phyloP scores from a whole-genome alignment of 2,797 vertebrate genomes.

The Hypotaenidia okinawae region DNA sequence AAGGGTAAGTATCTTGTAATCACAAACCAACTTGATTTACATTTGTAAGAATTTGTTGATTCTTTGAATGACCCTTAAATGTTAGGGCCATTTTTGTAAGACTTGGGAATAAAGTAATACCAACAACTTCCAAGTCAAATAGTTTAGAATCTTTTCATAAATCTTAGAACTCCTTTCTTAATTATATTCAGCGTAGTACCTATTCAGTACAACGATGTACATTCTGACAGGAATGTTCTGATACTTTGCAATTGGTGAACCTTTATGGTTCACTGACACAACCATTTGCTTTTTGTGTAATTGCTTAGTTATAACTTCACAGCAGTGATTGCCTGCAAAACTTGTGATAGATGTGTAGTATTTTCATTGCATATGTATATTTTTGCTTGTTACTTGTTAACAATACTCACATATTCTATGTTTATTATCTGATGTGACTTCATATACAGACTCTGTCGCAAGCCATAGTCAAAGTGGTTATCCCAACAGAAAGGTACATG shows the following conservation, averaged over 20 bases:
- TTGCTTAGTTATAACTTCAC: constrained; percentile 88
- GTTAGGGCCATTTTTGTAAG: constrained; percentile 72
- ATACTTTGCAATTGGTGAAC: constrained; percentile 80
- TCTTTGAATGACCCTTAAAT: constrained; percentile 76
- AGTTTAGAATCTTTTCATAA: constrained; percentile 72
- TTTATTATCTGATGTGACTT: constrained; percentile 99
- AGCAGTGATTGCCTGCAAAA: constrained; percentile 88
- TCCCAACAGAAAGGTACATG: constrained; percentile 99
- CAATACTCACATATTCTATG: constrained; percentile 99
- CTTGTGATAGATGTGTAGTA: constrained; percentile 90
- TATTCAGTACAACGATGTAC: constrained; percentile 78
- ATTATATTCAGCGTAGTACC: constrained; percentile 77
- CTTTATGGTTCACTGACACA: constrained; percentile 78
- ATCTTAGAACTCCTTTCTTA: constrained; percentile 77
- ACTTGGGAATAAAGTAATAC: constrained; percentile 78
- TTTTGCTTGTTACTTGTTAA: constrained; percentile 99
- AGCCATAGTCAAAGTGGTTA: constrained; percentile 99
- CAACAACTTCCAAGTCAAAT: constrained; percentile 70
- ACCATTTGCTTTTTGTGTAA: constrained; percentile 80
- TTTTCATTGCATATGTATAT: constrained; percentile 98
- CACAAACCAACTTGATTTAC: constrained; percentile 76
- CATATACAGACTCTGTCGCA: constrained; percentile 99
- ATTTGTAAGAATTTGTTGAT: constrained; percentile 73
- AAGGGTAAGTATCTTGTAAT: constrained; percentile 82
- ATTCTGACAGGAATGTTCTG: constrained; percentile 82